Percentiles rank a stretch among this genome's conserved stretches.
These are phyloP conservation scores for Aradus depressus DNA, from an alignment of 2,888 invertebrate genomes.

Conservation along the genomic window DNA sequence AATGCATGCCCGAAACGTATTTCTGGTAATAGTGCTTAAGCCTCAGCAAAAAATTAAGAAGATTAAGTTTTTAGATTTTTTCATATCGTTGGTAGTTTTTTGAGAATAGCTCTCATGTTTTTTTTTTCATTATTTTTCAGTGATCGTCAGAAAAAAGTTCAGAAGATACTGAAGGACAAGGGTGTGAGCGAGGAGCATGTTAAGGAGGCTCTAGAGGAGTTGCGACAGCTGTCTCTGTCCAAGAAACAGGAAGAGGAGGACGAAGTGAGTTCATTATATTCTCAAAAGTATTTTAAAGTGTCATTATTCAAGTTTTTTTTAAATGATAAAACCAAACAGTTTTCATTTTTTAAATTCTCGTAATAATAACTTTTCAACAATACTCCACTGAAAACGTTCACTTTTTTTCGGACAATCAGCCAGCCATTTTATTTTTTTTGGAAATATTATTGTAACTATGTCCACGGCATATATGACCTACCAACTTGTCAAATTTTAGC, in stretches of 20 bases:
- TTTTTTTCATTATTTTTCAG: not conserved
- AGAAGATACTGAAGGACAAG: slow-evolving; percentile 4
- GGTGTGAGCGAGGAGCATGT: slow-evolving; percentile 12
- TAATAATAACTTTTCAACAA: not conserved
- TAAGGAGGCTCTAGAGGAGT: slow-evolving; percentile 1
- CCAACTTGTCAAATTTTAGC: no score
- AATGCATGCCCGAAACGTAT: no score
- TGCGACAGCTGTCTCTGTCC: not conserved
- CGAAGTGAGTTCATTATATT: slow-evolving; percentile 5
- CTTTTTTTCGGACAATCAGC: no score
- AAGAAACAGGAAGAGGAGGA: slow-evolving; percentile 7
- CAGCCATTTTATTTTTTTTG: no score
- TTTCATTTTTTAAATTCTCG: not conserved
- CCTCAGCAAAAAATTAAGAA: not conserved
- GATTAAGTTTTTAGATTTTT: not conserved
- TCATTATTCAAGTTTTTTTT: not conserved
- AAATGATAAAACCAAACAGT: not conserved
- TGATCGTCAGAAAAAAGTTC: not conserved
- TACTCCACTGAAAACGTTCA: no score
- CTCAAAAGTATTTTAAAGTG: no score
- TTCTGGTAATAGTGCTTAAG: no score
- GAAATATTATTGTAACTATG: no score
- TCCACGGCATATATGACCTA: no score
- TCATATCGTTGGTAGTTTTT: not conserved
- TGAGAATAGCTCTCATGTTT: not conserved